These are phyloP conservation scores for Ophonus ardosiacus DNA, from an alignment of 2,888 invertebrate genomes.

Conservation along the genomic window DNA sequence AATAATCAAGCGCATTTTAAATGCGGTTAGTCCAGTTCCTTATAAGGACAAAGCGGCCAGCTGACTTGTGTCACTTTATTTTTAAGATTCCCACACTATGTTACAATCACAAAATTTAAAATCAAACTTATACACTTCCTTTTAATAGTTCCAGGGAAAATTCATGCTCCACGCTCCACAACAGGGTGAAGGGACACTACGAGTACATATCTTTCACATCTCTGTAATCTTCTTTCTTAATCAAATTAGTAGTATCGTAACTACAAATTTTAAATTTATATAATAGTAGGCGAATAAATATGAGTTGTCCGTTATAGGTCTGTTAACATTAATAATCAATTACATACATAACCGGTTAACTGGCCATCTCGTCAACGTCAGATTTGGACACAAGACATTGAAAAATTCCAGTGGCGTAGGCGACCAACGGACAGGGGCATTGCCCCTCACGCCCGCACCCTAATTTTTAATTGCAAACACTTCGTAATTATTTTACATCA, in stretches of 20 bases:
- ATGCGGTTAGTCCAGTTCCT: slow-evolving; percentile 40
- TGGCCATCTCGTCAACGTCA: slow-evolving; percentile 25
- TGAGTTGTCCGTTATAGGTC: slow-evolving; percentile 24
- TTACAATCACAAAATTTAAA: background rate
- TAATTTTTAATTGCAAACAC: background rate
- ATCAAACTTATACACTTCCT: background rate
- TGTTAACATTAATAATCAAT: slow-evolving; percentile 30
- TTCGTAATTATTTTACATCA: no score
- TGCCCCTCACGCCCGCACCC: slow-evolving; percentile 19
- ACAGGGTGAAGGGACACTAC: background rate
- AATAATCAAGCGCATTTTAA: background rate
- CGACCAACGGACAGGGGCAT: background rate
- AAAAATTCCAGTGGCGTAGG: slow-evolving; percentile 36
- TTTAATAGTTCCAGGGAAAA: background rate
- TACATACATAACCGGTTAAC: slow-evolving; percentile 42
- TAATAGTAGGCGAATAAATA: background rate
- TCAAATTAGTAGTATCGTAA: background rate
- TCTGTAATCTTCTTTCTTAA: background rate
- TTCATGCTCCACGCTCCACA: background rate
- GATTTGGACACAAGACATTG: slow-evolving; percentile 34
- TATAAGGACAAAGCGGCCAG: slow-evolving; percentile 58
- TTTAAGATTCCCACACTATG: background rate
- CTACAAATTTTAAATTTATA: background rate
- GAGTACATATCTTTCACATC: background rate
- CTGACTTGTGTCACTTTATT: slow-evolving; percentile 38